These are phyloP conservation scores for Pycnonotus jocosus DNA, from an alignment of 2,113 vertebrate species.

Conservation along the genomic window DNA sequence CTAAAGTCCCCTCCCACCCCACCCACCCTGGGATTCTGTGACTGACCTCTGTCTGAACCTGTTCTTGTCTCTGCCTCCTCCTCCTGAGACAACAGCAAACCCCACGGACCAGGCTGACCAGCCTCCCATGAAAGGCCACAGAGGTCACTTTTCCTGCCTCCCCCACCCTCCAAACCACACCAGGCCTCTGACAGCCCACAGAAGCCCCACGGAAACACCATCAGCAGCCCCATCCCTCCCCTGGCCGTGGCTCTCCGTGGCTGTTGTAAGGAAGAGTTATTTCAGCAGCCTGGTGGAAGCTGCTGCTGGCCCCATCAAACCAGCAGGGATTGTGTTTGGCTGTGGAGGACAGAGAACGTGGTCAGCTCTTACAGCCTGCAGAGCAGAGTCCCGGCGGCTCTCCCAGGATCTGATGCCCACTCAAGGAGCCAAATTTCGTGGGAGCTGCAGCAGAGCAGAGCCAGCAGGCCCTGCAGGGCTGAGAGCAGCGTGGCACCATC, in stretches of 20 bases:
- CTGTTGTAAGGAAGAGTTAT: background rate
- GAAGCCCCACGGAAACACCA: background rate
- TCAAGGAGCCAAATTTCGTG: fast-evolving
- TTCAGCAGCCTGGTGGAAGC: background rate
- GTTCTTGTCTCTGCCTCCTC: background rate
- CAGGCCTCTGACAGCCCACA: background rate
- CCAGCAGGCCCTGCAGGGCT: background rate
- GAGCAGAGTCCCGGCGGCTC: background rate
- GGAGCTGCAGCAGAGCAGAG: background rate
- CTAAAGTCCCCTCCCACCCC: background rate
- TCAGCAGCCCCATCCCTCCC: background rate
- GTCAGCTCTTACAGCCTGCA: too few relatives aligned
- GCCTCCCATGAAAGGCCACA: too few relatives aligned
- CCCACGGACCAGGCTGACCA: background rate
- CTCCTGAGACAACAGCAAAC: background rate
- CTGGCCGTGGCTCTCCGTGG: background rate
- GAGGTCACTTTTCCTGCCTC: background rate
- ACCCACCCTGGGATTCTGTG: background rate
- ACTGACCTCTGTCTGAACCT: background rate
- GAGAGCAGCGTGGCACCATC: too few relatives aligned
- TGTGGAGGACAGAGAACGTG: background rate
- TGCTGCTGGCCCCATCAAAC: background rate
- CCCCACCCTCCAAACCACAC: too few relatives aligned
- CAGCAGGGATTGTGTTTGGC: background rate
- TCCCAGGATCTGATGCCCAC: too few relatives aligned